phyloP scores from a whole-genome alignment of 2,113 vertebrate genomes.

The Engraulis encrasicolus region DNA sequence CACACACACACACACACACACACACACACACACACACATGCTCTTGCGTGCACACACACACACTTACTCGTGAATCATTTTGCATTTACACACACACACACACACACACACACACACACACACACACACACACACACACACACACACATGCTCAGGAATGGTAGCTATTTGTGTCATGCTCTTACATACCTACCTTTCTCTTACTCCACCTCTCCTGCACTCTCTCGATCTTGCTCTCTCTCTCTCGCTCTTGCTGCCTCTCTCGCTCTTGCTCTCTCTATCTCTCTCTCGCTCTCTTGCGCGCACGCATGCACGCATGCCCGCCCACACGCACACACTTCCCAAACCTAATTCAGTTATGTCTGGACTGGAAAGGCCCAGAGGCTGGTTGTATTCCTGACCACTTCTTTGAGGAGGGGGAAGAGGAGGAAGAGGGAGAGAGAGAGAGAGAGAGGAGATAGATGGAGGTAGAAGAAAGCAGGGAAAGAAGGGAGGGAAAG shows the following conservation, averaged over 20 bases:
- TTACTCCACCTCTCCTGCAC: too few species aligned
- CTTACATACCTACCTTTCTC: too few species aligned
- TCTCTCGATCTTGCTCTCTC: too few species aligned
- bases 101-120: background rate
- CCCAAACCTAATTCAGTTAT: background rate
- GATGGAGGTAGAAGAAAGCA: too few species aligned
- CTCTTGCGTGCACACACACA: background rate
- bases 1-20: background rate
- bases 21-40: background rate
- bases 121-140: background rate
- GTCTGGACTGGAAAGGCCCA: conserved; percentile 1
- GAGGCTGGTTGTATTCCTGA: conserved; percentile 29
- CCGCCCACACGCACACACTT: background rate
- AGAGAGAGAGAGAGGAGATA: too few species aligned
- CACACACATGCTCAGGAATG: background rate
- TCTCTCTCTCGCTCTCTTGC: background rate
- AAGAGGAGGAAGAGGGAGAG: conserved; percentile 5
- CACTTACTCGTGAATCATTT: too few species aligned
- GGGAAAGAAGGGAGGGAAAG: too few species aligned
- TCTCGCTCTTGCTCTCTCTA: too few species aligned
- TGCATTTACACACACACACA: background rate
- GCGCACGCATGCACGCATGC: background rate
- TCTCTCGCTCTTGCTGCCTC: too few species aligned
- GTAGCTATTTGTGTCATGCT: background rate
- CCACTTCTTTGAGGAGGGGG: background rate